phyloP scores from a whole-genome alignment of 2,797 vertebrate genomes.

The Phrynocephalus guinanensis region DNA sequence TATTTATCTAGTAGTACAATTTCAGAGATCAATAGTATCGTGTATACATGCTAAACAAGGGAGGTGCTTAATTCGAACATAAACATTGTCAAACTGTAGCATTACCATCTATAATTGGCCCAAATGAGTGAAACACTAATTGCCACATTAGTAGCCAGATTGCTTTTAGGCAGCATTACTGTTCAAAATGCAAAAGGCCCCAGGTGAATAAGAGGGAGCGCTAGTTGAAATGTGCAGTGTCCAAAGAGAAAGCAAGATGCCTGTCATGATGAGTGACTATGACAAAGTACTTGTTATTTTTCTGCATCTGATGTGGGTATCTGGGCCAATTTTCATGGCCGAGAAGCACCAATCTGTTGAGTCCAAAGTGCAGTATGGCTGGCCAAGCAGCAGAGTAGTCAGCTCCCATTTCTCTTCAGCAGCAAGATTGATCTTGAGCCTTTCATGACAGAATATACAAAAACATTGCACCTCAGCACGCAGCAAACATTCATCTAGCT shows the following conservation, averaged over 20 bases:
- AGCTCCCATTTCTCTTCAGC: neutral
- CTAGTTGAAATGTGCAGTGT: slow-evolving; percentile 51
- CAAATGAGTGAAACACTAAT: slow-evolving; percentile 71
- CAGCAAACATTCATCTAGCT: slow-evolving; percentile 8
- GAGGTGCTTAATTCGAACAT: slow-evolving; percentile 72
- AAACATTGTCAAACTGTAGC: slow-evolving; percentile 70
- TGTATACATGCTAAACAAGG: slow-evolving; percentile 49
- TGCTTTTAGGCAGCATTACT: slow-evolving; percentile 63
- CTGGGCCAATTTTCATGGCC: slow-evolving; percentile 12
- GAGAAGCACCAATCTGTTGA: slow-evolving; percentile 1
- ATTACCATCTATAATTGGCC: slow-evolving; percentile 76
- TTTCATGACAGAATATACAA: neutral
- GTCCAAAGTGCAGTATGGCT: neutral
- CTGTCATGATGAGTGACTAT: slow-evolving; percentile 52
- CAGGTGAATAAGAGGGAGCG: slow-evolving; percentile 59
- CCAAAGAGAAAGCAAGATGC: slow-evolving; percentile 56
- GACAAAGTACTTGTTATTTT: slow-evolving; percentile 65
- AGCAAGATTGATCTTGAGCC: neutral
- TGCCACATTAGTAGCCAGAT: slow-evolving; percentile 70
- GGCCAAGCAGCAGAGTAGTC: slow-evolving; percentile 1
- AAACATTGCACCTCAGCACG: neutral
- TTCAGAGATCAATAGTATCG: slow-evolving; percentile 32
- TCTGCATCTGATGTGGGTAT: slow-evolving; percentile 42
- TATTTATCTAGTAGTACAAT: slow-evolving; percentile 45
- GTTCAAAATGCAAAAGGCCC: slow-evolving; percentile 63